These are phyloP conservation scores for Cryptocephalus primarius DNA, from an alignment of 2,888 invertebrate species.

Conservation along the genomic window DNA sequence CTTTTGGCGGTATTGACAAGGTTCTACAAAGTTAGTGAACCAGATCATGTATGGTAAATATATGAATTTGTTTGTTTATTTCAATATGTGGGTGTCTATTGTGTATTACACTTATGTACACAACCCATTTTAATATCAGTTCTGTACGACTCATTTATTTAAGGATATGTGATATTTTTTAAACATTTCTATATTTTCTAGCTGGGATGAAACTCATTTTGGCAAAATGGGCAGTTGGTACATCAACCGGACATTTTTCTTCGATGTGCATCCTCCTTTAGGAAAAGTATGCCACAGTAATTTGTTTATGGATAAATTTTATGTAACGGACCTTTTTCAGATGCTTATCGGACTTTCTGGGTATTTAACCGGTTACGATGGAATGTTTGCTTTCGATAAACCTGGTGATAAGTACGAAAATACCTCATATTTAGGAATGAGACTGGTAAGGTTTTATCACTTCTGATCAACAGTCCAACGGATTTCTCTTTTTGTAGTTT, in stretches of 20 bases:
- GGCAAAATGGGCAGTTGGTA: slow-evolving; percentile 99
- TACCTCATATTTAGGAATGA: slow-evolving; percentile 84
- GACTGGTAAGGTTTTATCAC: slow-evolving; percentile 54
- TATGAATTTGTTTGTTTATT: slow-evolving; percentile 24
- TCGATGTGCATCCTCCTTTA: slow-evolving; percentile 95
- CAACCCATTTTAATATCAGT: background rate
- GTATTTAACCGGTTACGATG: slow-evolving; percentile 86
- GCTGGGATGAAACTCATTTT: slow-evolving; percentile 98
- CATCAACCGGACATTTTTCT: slow-evolving; percentile 93
- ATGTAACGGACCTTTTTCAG: slow-evolving; percentile 52
- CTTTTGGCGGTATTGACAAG: slow-evolving; percentile 62
- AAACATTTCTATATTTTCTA: slow-evolving; percentile 37
- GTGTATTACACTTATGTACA: background rate
- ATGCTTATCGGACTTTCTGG: slow-evolving; percentile 92
- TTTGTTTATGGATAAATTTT: no score
- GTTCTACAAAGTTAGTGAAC: slow-evolving; percentile 82
- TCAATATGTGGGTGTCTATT: background rate
- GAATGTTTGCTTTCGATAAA: slow-evolving; percentile 87
- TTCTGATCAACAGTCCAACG: background rate
- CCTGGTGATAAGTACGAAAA: slow-evolving; percentile 92
- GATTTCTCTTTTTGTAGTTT: slow-evolving; percentile 50
- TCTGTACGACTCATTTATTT: background rate
- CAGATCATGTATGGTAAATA: slow-evolving; percentile 83
- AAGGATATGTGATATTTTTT: slow-evolving; percentile 5
- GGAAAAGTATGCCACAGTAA: slow-evolving; percentile 61